Conservation (phyloP, 1,140 invertebrate species). For the Eueides isabella region DNA sequence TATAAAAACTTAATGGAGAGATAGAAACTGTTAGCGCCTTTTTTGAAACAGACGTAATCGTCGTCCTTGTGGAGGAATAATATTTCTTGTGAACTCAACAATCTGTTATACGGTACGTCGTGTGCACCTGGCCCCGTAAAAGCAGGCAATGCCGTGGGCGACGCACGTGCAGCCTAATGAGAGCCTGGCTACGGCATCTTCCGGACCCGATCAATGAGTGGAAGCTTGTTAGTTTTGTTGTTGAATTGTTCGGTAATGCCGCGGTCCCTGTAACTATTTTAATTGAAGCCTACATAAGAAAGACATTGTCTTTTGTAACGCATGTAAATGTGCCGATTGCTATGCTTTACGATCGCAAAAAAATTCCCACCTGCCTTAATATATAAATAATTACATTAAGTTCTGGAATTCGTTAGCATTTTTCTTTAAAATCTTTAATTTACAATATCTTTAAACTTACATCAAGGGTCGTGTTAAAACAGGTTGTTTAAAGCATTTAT, state of each 20-base stretch:
- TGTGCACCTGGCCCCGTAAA: conserved; percentile 39
- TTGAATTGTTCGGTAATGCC: conserved; percentile 40
- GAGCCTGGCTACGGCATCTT: conserved; percentile 57
- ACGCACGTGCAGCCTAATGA: conserved; percentile 73
- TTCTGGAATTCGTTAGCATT: too few relatives aligned
- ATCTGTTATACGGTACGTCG: conserved; percentile 18
- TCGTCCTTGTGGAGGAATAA: conserved; percentile 11
- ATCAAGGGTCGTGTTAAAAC: too few relatives aligned
- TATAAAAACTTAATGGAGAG: conserved; percentile 28
- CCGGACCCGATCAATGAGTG: conserved; percentile 49
- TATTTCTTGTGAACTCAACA: conserved; percentile 3
- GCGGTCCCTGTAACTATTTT: conserved; percentile 40
- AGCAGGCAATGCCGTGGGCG: conserved; percentile 57
- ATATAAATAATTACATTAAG: too few relatives aligned
- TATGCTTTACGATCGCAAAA: conserved; percentile 14
- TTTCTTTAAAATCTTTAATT: too few relatives aligned
- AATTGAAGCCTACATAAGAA: conserved; percentile 35
- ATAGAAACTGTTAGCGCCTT: conserved; percentile 22
- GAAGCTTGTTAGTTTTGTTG: conserved; percentile 48
- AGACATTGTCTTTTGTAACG: conserved; percentile 38
- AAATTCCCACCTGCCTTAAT: background rate
- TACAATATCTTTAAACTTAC: too few relatives aligned
- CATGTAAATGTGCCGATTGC: conserved; percentile 4
- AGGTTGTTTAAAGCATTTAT: too few relatives aligned
- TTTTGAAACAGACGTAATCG: conserved; percentile 7